A percentile compares a stretch with the other conserved stretches of the same genome.
phyloP scores from a whole-genome alignment of 1,140 invertebrate genomes.

The Pseudachorutes palmiensis region DNA sequence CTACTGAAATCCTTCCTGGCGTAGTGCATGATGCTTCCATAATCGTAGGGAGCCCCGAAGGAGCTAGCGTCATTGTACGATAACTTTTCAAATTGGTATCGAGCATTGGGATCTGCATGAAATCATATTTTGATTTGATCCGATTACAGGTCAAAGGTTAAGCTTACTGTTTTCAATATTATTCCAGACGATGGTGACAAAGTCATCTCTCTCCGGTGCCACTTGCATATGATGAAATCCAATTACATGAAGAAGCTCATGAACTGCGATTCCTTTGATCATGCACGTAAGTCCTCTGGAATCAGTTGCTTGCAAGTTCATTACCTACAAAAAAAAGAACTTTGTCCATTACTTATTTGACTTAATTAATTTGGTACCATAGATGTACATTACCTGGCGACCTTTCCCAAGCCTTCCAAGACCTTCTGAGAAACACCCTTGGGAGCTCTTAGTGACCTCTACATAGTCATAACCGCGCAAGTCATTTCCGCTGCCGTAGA shows the following conservation, averaged over 20 bases:
- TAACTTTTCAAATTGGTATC: constrained; percentile 38
- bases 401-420: not conserved
- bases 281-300: constrained; percentile 43
- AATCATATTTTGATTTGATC: too few relatives aligned
- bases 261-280: constrained; percentile 51
- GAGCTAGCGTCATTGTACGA: constrained; percentile 26
- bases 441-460: not conserved
- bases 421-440: constrained; percentile 1
- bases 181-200: constrained; percentile 53
- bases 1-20: constrained; percentile 6
- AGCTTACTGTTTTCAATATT: constrained; percentile 49
- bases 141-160: too few relatives aligned
- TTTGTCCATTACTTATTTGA: too few relatives aligned
- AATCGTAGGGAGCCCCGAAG: constrained; percentile 42
- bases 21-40: constrained; percentile 43
- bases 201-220: constrained; percentile 56
- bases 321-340: not conserved
- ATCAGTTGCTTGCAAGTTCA: not conserved
- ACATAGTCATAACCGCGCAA: constrained; percentile 10
- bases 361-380: too few relatives aligned
- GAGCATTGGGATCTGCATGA: not conserved
- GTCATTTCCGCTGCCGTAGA: not conserved
- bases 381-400: constrained; percentile 2
- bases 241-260: constrained; percentile 58
- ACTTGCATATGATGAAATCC: constrained; percentile 64